phyloP scores from a whole-genome alignment of 2,797 vertebrate genomes.

The Sternotherus odoratus region DNA sequence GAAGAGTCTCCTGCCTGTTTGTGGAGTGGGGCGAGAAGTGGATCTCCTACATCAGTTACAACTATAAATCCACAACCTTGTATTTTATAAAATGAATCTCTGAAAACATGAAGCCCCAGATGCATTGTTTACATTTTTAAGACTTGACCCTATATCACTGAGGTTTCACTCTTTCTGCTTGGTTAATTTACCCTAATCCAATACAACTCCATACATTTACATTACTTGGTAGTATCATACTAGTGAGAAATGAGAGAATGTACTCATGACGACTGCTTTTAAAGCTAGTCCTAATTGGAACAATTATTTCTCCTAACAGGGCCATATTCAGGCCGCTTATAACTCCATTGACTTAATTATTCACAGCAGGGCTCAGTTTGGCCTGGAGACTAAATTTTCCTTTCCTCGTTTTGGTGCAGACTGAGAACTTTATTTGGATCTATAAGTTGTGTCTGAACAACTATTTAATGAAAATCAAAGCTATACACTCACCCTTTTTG shows the following conservation, averaged over 20 bases:
- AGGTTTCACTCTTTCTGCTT: not conserved
- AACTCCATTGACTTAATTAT: not conserved
- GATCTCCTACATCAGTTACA: too few species aligned
- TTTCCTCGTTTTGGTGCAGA: not conserved
- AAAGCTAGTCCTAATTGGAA: not conserved
- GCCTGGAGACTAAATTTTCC: not conserved
- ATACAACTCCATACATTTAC: not conserved
- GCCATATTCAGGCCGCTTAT: not conserved
- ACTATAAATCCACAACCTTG: not conserved
- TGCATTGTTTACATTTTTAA: not conserved
- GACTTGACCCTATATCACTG: not conserved
- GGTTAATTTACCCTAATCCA: not conserved
- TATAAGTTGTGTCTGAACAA: not conserved
- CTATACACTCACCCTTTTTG: not conserved
- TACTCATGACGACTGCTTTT: not conserved
- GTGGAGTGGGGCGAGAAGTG: too few species aligned
- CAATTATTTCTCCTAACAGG: not conserved
- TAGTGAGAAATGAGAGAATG: not conserved
- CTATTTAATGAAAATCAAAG: not conserved
- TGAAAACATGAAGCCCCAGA: not conserved
- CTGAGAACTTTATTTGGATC: not conserved
- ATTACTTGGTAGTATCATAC: not conserved
- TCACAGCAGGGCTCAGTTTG: not conserved
- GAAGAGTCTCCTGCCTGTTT: too few species aligned
- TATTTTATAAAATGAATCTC: not conserved